Conservation (phyloP, 2,113 vertebrate genomes). For the Semnornis frantzii region DNA sequence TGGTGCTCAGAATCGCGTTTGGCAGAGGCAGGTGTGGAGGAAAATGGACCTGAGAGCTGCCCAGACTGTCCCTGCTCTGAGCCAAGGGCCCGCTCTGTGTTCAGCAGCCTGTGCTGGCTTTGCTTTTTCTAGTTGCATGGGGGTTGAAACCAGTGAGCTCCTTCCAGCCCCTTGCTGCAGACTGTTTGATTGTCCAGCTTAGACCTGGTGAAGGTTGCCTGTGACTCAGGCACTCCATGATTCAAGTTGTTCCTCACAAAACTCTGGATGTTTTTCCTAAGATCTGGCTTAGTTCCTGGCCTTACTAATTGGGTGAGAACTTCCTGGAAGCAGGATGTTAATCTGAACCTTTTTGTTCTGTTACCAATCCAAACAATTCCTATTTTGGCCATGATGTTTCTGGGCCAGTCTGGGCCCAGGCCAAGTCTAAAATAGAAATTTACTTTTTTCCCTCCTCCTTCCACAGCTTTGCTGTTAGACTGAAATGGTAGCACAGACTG, state of each 20-base stretch:
- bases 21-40: background rate
- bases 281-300: conserved; percentile 58
- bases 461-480: background rate
- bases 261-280: conserved; percentile 52
- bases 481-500: background rate
- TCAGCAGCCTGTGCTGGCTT: background rate
- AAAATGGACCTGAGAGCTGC: background rate
- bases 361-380: conserved; percentile 42
- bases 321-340: conserved; percentile 59
- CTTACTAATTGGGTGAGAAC: conserved; percentile 64
- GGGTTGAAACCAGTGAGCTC: background rate
- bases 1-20: background rate
- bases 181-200: conserved; percentile 22
- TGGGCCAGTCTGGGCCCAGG: background rate
- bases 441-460: background rate
- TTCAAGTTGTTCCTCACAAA: conserved; percentile 54
- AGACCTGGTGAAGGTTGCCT: conserved; percentile 26
- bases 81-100: background rate
- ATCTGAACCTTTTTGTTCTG: conserved; percentile 58
- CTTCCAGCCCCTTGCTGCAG: background rate
- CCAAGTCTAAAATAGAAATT: background rate
- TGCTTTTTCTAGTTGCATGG: background rate
- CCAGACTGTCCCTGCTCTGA: background rate
- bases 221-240: conserved; percentile 62
- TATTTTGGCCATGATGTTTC: conserved; percentile 29